These are phyloP conservation scores for Melanerpes aurifrons DNA, from an alignment of 2,113 vertebrate genomes.

Conservation along the genomic window DNA sequence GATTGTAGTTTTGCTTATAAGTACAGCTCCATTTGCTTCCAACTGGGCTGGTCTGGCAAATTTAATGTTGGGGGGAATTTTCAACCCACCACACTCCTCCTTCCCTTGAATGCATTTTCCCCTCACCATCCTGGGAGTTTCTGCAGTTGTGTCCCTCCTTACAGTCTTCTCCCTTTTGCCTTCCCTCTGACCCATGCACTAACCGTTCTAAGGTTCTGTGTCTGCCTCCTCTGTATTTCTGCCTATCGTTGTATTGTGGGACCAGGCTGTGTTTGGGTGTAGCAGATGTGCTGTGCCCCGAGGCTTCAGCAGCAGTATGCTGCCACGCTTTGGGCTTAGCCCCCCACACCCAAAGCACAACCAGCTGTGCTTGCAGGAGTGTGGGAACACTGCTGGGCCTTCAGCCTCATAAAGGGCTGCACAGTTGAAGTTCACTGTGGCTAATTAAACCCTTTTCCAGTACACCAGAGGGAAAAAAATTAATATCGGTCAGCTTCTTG, in stretches of 20 bases:
- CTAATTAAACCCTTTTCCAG: conserved; percentile 47
- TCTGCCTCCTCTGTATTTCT: background rate
- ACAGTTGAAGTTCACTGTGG: background rate
- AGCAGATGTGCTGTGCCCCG: background rate
- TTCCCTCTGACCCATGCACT: background rate
- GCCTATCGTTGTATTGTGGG: background rate
- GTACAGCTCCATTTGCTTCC: no score
- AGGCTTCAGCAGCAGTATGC: background rate
- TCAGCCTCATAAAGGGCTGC: background rate
- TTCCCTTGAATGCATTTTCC: background rate
- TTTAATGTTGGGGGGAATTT: no score
- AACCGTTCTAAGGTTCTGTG: accelerated
- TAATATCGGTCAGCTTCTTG: background rate
- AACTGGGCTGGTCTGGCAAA: no score
- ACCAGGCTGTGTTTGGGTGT: background rate
- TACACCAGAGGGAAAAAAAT: conserved; percentile 7
- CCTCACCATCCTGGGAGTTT: background rate
- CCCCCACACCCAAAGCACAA: background rate
- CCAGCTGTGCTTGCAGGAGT: background rate
- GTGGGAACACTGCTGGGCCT: background rate
- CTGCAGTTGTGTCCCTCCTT: background rate
- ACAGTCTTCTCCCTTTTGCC: background rate
- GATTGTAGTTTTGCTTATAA: no score
- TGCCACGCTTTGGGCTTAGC: background rate
- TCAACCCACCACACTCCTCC: background rate